Evolutionary conservation across 2,797 vertebrate species (phyloP).

Genomic region (Argyrosomus regius): DNA sequence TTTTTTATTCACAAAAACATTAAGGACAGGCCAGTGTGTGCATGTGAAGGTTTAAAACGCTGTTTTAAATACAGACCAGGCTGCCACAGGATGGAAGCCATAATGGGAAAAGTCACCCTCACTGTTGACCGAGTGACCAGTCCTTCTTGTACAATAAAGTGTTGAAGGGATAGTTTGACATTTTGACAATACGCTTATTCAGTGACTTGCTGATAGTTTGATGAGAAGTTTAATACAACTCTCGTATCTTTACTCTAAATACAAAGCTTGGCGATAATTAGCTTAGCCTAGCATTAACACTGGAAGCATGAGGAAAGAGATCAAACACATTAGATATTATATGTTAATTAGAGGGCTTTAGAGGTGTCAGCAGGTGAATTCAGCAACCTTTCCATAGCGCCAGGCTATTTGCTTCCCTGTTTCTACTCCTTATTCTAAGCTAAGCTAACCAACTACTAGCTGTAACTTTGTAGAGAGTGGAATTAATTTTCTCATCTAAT

Average conservation of each 20-base stretch:
- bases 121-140: neutral
- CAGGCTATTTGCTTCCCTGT: neutral
- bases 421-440: neutral
- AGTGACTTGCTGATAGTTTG: neutral
- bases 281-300: conserved; percentile 7
- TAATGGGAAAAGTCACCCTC: conserved; percentile 11
- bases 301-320: neutral
- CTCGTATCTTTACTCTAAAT: neutral
- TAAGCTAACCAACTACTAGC: neutral
- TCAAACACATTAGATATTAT: neutral
- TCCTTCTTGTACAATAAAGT: neutral
- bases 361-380: neutral
- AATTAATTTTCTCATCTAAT: neutral
- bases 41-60: neutral
- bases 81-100: neutral
- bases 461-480: neutral
- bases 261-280: neutral
- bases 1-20: conserved; percentile 12
- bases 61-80: conserved; percentile 2
- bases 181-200: neutral
- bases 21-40: conserved; percentile 4
- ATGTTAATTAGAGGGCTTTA: neutral
- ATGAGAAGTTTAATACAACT: neutral
- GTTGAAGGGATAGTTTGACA: neutral
- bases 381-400: neutral